phyloP scores from a whole-genome alignment of 2,888 invertebrate species.

The Thymelicus acteon region DNA sequence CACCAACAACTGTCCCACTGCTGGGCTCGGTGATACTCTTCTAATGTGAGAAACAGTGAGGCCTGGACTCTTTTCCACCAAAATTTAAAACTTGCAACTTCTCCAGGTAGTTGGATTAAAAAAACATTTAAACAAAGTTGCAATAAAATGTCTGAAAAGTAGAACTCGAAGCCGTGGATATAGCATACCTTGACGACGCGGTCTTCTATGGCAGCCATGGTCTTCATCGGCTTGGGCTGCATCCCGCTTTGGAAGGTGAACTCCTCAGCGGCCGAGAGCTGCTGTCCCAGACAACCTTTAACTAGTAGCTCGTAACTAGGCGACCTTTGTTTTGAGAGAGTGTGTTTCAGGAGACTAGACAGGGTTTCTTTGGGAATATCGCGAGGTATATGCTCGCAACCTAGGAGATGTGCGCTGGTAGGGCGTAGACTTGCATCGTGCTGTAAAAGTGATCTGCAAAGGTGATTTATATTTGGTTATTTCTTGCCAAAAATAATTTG shows the following conservation, averaged over 20 bases:
- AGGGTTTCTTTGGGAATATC: slow-evolving; percentile 94
- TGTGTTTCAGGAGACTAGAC: slow-evolving; percentile 92
- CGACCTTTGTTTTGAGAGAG: slow-evolving; percentile 89
- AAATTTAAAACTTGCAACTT: no score
- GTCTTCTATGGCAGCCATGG: slow-evolving; percentile 57
- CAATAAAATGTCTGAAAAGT: not conserved
- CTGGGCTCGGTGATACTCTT: no score
- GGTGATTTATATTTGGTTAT: not conserved
- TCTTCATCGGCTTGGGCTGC: slow-evolving; percentile 52
- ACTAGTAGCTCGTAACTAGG: slow-evolving; percentile 64
- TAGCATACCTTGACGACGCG: slow-evolving; percentile 61
- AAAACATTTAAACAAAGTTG: no score
- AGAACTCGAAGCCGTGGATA: not conserved
- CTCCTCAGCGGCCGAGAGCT: slow-evolving; percentile 87
- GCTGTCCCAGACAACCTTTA: slow-evolving; percentile 75
- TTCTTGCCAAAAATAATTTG: no score
- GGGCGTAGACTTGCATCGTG: slow-evolving; percentile 94
- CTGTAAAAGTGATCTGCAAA: slow-evolving; percentile 88
- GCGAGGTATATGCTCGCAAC: slow-evolving; percentile 93
- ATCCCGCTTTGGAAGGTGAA: slow-evolving; percentile 89
- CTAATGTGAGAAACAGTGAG: no score
- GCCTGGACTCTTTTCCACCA: no score
- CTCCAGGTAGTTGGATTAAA: no score
- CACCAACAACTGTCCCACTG: no score
- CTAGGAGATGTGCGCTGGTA: slow-evolving; percentile 92